Evolutionary conservation across 2,113 vertebrate genomes (phyloP), one percentile per base, ranked within the genome.

Genomic region (Silurus meridionalis): DNA sequence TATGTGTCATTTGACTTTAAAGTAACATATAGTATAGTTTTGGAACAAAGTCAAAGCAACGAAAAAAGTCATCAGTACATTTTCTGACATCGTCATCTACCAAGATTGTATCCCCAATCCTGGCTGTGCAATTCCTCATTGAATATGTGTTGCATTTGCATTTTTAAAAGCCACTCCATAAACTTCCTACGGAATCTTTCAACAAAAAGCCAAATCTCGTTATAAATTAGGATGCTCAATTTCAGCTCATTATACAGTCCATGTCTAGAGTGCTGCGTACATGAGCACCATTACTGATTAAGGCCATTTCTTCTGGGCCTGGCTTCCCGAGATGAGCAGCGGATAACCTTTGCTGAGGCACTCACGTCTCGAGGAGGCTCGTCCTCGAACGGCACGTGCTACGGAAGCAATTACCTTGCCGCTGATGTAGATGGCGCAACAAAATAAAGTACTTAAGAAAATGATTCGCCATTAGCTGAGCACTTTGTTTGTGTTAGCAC

Each of bases 391-490:
- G 87, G 28, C 71, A 87, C 86, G 89, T 53, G 83, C 87, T 90
- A 85, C 58, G 80, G 89, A 93, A 91, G 92, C 92, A 92, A 95
- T 94, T 93, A 92, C 87, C 88, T 79, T 83, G 85, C 86, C 88
- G 88, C 91, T 93, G 90, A 93, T 88, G 80, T 92, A 93, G 90
- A 92, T 93, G 92, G 90, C 87, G 90, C 90, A 93, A 92, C 91
- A 88, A 90, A 37, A 90, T 89, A 91, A 90, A 92, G 90, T 93
- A 93, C 93, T 94, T 92, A 91, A 91, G 92, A 91, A 91, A 92
- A 94, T 87, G 90, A 77, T 91, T 93, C 91, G 91, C 92, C 92
- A 93, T 92, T 94, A 93, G 90, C 88, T 82, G 89, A 89, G 92
- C 93, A 93, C 92, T 93, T 92, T 90, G 89, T 91, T 88, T 91